Base-by-base conservation (phyloP, 2,888 invertebrate genomes). In the Aphodius granarius region DNA sequence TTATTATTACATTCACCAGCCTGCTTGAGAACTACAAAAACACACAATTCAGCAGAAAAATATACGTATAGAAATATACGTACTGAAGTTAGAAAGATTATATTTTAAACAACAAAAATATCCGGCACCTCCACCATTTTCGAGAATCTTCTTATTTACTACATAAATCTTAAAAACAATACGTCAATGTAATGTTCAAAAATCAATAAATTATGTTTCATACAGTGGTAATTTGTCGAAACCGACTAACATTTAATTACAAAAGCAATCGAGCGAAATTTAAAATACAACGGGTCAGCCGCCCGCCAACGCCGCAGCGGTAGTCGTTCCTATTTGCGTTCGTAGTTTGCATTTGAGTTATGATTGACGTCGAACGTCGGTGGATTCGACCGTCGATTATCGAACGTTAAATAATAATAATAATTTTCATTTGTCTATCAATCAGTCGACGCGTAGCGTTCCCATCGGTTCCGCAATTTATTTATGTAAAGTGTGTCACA, bases 341-440 rank as follows among this genome's bases (percentile, higher is more conserved):
- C 21, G 63, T 43, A 23, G 63, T 71, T 71, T 17, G 62, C 68
- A 22, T 68, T 75, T 75, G 73, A 72, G 71, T 75, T 75, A 66
- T 66, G 73, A 73, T 73, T 73, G 73, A 73, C 73, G 66, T 73
- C 66, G 22, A 70, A 23, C 72, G 72, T 76, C 66, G 63, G 70
- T 20, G 18, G 21, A 19, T 72, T 76, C 72, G 71, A 71, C 76
- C 73, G 71, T 22, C 66, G 76, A 74, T 76, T 76, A 76, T 74
- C 66, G 71, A 72, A 72, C 63, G 71, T 72, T 73, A 66, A 76
- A 76, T 76, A 76, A 74, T 76, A 76, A 74, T 76, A 75, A 73
- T 75, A 74, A 75, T 76, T 76, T 74, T 74, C 76, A 76, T 76
- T 76, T 74, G 74, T 74, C 68, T 71, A 76, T 76, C 76, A 74